These are phyloP conservation scores for Diabrotica balteata DNA, from an alignment of 2,888 invertebrate genomes.

Conservation along the genomic window DNA sequence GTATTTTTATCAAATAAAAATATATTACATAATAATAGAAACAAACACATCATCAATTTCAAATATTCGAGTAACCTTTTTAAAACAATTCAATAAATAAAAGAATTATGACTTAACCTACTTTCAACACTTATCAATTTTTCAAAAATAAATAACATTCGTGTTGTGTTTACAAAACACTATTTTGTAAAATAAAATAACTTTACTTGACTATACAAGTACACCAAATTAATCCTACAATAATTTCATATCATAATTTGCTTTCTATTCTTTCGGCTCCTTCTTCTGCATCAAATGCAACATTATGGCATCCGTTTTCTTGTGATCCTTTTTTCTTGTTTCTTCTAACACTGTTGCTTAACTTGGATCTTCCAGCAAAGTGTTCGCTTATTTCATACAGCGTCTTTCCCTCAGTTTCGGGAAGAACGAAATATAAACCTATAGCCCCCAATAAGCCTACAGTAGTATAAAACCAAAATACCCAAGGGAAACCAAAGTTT, in stretches of 20 bases:
- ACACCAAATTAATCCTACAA: no score
- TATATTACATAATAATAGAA: no score
- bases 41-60: no score
- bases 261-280: constrained; percentile 18
- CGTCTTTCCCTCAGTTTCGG: constrained; percentile 84
- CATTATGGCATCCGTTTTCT: constrained; percentile 43
- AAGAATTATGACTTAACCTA: no score
- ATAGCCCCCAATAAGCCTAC: constrained; percentile 71
- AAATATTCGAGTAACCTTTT: no score
- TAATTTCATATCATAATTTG: constrained; percentile 4
- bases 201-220: no score
- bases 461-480: constrained; percentile 73
- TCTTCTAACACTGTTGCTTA: constrained; percentile 62
- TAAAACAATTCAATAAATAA: no score
- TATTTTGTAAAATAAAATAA: no score
- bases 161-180: no score
- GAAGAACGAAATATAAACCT: constrained; percentile 72
- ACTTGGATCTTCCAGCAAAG: constrained; percentile 67
- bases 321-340: constrained; percentile 5
- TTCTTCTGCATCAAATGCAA: constrained; percentile 27
- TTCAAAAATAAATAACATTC: no score
- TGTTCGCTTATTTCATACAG: constrained; percentile 75
- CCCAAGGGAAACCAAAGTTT: constrained; percentile 71
- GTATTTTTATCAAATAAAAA: no score
- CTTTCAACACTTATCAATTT: no score